Conservation (phyloP, 2,888 invertebrate genomes). For the Koerneria pararmatus region DNA sequence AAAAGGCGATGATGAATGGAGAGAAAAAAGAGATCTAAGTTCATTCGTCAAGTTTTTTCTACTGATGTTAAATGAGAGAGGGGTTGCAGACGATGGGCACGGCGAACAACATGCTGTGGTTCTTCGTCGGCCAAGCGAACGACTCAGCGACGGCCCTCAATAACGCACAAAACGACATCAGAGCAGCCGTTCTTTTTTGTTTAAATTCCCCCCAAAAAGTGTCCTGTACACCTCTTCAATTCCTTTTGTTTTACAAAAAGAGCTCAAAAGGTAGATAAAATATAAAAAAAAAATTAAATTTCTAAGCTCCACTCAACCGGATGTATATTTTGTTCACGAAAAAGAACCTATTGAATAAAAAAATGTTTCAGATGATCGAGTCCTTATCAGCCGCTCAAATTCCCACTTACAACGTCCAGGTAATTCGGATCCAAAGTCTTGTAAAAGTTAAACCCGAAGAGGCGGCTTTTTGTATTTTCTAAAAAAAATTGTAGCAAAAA, state of each 20-base stretch:
- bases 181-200: slow-evolving; percentile 31
- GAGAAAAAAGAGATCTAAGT: too few species aligned
- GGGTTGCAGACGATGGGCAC: neutral
- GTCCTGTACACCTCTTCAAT: neutral
- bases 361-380: slow-evolving; percentile 35
- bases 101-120: slow-evolving; percentile 28
- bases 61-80: too few species aligned
- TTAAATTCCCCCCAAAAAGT: neutral
- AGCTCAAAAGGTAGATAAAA: neutral
- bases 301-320: neutral
- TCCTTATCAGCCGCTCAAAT: slow-evolving; percentile 35
- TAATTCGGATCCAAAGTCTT: neutral
- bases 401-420: slow-evolving; percentile 21
- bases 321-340: neutral
- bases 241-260: neutral
- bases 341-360: neutral
- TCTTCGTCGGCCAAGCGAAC: slow-evolving; percentile 43
- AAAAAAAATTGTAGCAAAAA: too few species aligned
- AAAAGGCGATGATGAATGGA: too few species aligned
- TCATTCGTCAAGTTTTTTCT: too few species aligned
- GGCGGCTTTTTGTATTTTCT: too few species aligned
- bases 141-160: slow-evolving; percentile 35
- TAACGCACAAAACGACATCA: slow-evolving; percentile 34
- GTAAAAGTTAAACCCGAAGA: too few species aligned
- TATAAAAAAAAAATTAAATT: neutral